Evolutionary conservation across 2,888 invertebrate genomes (phyloP).

Genomic region (Napeogenes inachia): DNA sequence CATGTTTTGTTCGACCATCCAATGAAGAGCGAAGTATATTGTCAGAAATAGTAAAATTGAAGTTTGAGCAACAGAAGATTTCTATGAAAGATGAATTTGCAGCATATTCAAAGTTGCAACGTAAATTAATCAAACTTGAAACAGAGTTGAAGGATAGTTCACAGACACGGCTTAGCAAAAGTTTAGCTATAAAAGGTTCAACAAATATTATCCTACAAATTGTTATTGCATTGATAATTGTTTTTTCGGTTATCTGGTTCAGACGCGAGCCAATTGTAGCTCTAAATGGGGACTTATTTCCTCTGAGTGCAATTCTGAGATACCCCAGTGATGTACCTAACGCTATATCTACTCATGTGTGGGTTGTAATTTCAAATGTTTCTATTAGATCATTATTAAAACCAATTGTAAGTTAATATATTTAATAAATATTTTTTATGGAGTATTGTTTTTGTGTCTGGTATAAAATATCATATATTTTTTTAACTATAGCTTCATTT

Average conservation of each 20-base stretch:
- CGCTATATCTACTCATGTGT: constrained; percentile 66
- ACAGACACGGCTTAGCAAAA: constrained; percentile 57
- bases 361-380: constrained; percentile 68
- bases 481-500: constrained; percentile 6
- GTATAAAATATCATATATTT: background rate
- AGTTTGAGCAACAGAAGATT: constrained; percentile 64
- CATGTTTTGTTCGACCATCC: constrained; percentile 67
- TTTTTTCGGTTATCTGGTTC: constrained; percentile 64
- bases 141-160: constrained; percentile 60
- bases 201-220: constrained; percentile 56
- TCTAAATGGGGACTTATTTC: constrained; percentile 60
- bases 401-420: constrained; percentile 47
- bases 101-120: constrained; percentile 76
- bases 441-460: background rate
- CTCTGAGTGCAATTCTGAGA: constrained; percentile 56
- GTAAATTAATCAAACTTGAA: constrained; percentile 76
- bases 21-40: constrained; percentile 61
- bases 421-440: constrained; percentile 19
- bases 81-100: constrained; percentile 80
- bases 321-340: constrained; percentile 66
- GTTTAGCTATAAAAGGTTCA: constrained; percentile 58
- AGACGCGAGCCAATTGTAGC: constrained; percentile 64
- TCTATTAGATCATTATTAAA: constrained; percentile 62
- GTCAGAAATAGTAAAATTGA: constrained; percentile 59
- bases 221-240: constrained; percentile 48